Conservation (phyloP, 2,113 vertebrate species). For the Hyperopisus bebe region DNA sequence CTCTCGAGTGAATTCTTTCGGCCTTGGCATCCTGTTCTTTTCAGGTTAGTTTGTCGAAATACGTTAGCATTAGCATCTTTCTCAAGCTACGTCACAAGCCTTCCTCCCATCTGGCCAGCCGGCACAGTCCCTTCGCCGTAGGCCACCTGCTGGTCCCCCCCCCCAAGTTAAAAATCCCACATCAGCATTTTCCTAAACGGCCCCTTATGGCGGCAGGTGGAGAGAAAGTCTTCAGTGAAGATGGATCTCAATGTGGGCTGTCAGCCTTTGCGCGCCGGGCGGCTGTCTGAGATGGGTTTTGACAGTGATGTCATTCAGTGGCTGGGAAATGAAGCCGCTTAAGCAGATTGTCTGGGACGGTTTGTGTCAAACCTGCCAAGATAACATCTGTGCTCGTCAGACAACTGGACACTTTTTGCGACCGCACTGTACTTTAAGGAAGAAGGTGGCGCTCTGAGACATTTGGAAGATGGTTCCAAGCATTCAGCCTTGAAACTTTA, state of each 20-base stretch:
- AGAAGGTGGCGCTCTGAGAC: neutral
- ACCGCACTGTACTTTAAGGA: neutral
- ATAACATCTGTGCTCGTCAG: neutral
- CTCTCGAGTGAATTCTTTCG: neutral
- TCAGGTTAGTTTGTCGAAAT: neutral
- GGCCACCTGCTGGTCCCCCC: neutral
- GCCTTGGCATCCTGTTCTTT: neutral
- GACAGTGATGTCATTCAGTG: neutral
- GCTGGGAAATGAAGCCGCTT: neutral
- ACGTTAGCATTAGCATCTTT: neutral
- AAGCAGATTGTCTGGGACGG: neutral
- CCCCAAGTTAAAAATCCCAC: neutral
- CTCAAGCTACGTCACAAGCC: neutral
- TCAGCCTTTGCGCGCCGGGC: neutral
- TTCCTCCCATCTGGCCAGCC: neutral
- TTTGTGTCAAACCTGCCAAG: neutral
- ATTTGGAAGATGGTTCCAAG: neutral
- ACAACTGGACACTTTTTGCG: neutral
- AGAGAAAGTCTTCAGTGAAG: neutral
- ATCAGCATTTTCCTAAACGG: neutral
- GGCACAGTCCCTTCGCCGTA: neutral
- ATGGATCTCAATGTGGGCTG: neutral
- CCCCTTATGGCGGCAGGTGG: neutral
- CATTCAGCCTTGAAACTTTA: neutral
- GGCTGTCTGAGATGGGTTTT: neutral